phyloP scores from a whole-genome alignment of 2,113 vertebrate species.

The Lepus timidus region DNA sequence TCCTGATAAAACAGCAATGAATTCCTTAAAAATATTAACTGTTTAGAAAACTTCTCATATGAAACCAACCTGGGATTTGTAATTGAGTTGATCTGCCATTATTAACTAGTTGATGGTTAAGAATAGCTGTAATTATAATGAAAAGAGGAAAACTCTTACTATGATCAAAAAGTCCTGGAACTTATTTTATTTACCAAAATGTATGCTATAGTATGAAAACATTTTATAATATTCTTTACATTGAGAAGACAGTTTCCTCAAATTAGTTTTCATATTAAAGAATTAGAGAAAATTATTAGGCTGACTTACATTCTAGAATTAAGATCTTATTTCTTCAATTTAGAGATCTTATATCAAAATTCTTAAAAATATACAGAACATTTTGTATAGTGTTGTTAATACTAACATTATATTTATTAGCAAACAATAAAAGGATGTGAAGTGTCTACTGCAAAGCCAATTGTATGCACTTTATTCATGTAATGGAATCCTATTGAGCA shows the following conservation, averaged over 20 bases:
- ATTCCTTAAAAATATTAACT: neutral
- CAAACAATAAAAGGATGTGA: neutral
- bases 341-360: neutral
- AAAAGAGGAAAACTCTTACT: neutral
- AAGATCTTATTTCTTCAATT: neutral
- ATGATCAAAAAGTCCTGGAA: neutral
- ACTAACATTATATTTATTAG: neutral
- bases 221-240: neutral
- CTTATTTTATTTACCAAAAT: neutral
- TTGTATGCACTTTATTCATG: neutral
- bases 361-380: neutral
- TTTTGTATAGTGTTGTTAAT: neutral
- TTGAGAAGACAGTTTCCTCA: neutral
- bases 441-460: neutral
- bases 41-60: neutral
- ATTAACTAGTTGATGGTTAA: neutral
- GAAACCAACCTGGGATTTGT: neutral
- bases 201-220: neutral
- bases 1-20: neutral
- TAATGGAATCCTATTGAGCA: neutral
- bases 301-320: neutral
- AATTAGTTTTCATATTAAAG: neutral
- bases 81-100: neutral
- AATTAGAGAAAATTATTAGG: neutral
- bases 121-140: neutral